Conservation (phyloP, 1,140 invertebrate genomes). For the Ceratosolen solmsi region DNA sequence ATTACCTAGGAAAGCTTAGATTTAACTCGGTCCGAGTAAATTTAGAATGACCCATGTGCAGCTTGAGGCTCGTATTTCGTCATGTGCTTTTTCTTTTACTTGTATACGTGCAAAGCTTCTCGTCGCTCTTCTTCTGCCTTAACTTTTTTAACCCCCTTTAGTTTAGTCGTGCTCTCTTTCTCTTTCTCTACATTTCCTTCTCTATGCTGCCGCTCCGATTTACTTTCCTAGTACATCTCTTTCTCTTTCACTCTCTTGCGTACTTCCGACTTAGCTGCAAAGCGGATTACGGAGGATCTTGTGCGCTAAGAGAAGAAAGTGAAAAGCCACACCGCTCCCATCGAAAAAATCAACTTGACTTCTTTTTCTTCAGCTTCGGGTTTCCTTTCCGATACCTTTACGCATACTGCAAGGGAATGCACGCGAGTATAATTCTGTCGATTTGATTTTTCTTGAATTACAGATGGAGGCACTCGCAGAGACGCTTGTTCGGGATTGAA, state of each 20-base stretch:
- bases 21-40: not conserved
- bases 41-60: not conserved
- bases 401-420: conserved; percentile 17
- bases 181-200: not conserved
- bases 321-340: conserved; percentile 46
- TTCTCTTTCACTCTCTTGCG: conserved; percentile 22
- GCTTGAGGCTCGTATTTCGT: not conserved
- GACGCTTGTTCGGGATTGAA: conserved; percentile 30
- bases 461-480: not conserved
- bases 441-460: conserved; percentile 35
- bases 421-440: conserved; percentile 35
- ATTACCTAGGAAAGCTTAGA: not conserved
- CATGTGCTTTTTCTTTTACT: not conserved
- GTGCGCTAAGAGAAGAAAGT: conserved; percentile 47
- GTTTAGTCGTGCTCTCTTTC: not conserved
- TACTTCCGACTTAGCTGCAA: conserved; percentile 35
- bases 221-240: not conserved
- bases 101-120: conserved; percentile 31
- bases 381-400: not conserved
- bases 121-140: conserved; percentile 25
- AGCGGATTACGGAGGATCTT: conserved; percentile 49
- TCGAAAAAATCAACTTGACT: conserved; percentile 46
- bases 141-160: conserved; percentile 11
- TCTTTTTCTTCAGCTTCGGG: not conserved
- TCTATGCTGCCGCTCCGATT: conserved; percentile 38